These are phyloP conservation scores for Cephalopachus bancanus DNA, from an alignment of 2,797 vertebrate genomes.

Conservation along the genomic window DNA sequence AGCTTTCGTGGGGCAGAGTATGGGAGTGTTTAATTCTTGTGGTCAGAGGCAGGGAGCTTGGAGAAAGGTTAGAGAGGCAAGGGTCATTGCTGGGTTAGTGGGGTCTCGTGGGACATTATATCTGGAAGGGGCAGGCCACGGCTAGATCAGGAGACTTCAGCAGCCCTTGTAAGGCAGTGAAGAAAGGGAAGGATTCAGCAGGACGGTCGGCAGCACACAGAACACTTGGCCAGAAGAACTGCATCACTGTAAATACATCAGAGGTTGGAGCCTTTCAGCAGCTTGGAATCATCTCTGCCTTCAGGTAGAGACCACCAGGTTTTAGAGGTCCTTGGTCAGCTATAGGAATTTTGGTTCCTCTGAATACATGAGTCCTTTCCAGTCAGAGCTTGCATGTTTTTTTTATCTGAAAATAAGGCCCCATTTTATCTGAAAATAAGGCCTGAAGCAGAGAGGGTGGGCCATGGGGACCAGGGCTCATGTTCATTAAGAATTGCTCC, in stretches of 20 bases:
- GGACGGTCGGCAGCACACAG: background rate
- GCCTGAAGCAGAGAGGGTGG: background rate
- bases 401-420: background rate
- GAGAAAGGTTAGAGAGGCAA: slow-evolving; percentile 60
- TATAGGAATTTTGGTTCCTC: background rate
- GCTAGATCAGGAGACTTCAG: background rate
- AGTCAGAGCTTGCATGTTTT: background rate
- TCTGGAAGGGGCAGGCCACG: background rate
- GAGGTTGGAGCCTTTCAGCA: background rate
- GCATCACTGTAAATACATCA: background rate
- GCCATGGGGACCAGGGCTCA: background rate
- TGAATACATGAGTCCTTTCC: background rate
- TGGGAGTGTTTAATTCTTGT: slow-evolving; percentile 80
- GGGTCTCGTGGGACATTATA: background rate
- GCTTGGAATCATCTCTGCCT: background rate
- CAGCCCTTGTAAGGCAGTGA: slow-evolving; percentile 1
- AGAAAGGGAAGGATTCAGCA: background rate
- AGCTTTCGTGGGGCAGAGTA: slow-evolving; percentile 21
- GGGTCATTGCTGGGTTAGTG: slow-evolving; percentile 64
- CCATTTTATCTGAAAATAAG: background rate
- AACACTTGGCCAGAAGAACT: background rate
- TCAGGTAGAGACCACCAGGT: background rate
- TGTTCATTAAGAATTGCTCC: background rate
- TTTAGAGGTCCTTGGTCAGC: background rate
- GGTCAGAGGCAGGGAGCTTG: slow-evolving; percentile 61